These are phyloP conservation scores for Ancistrus triradiatus DNA, from an alignment of 2,113 vertebrate genomes.

Conservation along the genomic window DNA sequence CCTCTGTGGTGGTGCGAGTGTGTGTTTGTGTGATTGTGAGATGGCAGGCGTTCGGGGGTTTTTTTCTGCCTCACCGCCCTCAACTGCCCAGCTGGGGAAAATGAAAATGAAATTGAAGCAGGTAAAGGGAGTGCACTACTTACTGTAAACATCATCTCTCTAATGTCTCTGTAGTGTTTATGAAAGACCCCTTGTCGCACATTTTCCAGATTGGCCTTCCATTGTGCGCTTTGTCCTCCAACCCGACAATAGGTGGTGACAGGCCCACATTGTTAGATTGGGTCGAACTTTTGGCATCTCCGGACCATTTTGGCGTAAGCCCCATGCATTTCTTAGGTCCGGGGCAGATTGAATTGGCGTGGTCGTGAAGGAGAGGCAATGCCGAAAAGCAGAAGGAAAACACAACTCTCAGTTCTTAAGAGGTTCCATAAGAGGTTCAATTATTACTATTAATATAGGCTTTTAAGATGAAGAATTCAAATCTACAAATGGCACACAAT, in stretches of 20 bases:
- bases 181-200: constrained; percentile 17
- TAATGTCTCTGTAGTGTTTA: constrained; percentile 39
- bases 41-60: constrained; percentile 40
- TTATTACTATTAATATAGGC: too few species aligned
- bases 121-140: constrained; percentile 38
- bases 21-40: constrained; percentile 52
- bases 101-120: constrained; percentile 44
- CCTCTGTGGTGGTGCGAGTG: constrained; percentile 51
- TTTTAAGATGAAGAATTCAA: too few species aligned
- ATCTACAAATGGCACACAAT: too few species aligned
- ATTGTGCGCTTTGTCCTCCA: constrained; percentile 21
- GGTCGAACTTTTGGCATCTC: constrained; percentile 2
- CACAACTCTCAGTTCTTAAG: too few species aligned
- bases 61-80: constrained; percentile 20
- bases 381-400: too few species aligned
- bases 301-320: background rate
- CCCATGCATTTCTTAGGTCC: background rate
- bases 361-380: too few species aligned
- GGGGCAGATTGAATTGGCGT: too few species aligned
- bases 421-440: too few species aligned
- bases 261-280: background rate
- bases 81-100: constrained; percentile 39
- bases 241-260: background rate
- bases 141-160: constrained; percentile 37
- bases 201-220: constrained; percentile 34